Evolutionary conservation across 2,888 invertebrate genomes (phyloP).

Genomic region (Leptopilina syphax): DNA sequence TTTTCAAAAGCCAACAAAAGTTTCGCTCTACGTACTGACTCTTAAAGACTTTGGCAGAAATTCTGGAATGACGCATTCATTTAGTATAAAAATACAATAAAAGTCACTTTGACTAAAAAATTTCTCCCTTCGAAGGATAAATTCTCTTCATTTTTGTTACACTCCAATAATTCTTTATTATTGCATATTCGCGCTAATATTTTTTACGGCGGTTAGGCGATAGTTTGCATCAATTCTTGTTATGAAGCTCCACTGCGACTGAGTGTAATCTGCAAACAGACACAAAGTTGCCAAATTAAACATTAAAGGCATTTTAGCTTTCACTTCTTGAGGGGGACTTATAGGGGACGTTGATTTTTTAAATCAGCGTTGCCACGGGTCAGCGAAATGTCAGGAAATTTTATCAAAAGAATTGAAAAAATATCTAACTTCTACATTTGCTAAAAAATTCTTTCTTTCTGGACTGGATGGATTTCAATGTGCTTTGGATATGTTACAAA

Average conservation of each 20-base stretch:
- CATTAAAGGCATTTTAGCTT: background rate
- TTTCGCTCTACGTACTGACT: conserved; percentile 30
- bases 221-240: conserved; percentile 68
- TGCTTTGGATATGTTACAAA: no score
- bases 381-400: no score
- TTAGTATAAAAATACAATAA: conserved; percentile 52
- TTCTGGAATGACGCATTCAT: conserved; percentile 53
- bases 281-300: background rate
- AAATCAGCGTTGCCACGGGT: no score
- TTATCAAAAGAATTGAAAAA: no score
- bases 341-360: no score
- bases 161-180: conserved; percentile 32
- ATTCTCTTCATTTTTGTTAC: conserved; percentile 43
- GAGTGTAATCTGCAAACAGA: conserved; percentile 18
- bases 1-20: conserved; percentile 2
- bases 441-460: no score
- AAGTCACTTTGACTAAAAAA: conserved; percentile 52
- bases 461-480: no score
- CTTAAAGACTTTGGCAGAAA: conserved; percentile 32
- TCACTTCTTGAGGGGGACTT: no score
- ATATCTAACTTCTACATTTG: no score
- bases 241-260: conserved; percentile 70
- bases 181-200: conserved; percentile 16
- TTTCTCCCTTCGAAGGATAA: conserved; percentile 49
- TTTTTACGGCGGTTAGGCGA: conserved; percentile 50